Conservation (phyloP, 2,888 invertebrate species). For the Catocala sponsa region DNA sequence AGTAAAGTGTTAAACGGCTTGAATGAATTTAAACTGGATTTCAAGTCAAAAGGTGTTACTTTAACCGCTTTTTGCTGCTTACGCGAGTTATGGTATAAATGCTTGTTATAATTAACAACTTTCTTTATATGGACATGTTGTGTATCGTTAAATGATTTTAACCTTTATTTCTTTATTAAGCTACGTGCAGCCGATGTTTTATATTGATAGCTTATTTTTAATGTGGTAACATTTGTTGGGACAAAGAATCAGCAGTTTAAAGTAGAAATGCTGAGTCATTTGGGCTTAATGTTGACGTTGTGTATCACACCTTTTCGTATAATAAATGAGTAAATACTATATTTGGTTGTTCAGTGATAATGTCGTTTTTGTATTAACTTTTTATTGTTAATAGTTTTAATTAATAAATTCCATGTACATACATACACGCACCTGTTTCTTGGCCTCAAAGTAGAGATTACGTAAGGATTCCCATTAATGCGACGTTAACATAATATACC, state of each 20-base stretch:
- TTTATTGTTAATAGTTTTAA: no score
- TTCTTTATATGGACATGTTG: conserved; percentile 34
- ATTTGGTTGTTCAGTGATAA: no score
- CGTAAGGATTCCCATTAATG: no score
- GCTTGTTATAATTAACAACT: conserved; percentile 23
- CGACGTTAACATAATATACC: no score
- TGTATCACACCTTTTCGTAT: no score
- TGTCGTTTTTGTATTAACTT: no score
- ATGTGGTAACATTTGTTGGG: neutral
- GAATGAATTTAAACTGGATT: conserved; percentile 28
- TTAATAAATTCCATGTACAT: no score
- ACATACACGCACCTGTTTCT: no score
- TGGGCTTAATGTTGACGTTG: no score
- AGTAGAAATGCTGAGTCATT: no score
- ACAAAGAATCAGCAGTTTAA: neutral
- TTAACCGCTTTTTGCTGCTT: conserved; percentile 19
- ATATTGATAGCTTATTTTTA: conserved; percentile 7
- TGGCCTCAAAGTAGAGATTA: no score
- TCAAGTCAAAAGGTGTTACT: conserved; percentile 23
- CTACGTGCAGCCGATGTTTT: conserved; percentile 2
- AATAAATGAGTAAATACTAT: no score
- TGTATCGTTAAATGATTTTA: conserved; percentile 29
- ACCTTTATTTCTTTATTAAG: conserved; percentile 41
- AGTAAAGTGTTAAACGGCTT: conserved; percentile 23
- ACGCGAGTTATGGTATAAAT: conserved; percentile 24